phyloP scores from a whole-genome alignment of 2,113 vertebrate genomes.

The Promerops cafer region DNA sequence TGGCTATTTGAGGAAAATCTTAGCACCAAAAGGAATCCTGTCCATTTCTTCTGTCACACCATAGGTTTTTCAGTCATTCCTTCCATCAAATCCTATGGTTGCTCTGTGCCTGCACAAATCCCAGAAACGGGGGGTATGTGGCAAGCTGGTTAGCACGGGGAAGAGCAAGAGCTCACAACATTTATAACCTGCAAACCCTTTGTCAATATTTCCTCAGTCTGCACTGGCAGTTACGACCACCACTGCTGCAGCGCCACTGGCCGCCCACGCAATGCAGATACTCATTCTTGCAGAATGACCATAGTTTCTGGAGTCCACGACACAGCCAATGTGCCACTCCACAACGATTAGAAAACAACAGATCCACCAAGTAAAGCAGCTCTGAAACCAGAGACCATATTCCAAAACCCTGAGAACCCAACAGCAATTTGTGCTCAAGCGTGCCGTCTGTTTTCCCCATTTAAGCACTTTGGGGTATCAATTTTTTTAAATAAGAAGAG shows the following conservation, averaged over 20 bases:
- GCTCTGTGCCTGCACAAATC: not conserved
- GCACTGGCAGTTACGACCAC: not conserved
- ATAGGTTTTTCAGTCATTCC: not conserved
- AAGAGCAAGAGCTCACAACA: not conserved
- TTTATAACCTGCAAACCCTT: not conserved
- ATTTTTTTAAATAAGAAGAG: not conserved
- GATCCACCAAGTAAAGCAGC: not conserved
- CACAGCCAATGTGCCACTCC: not conserved
- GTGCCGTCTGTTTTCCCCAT: fast-evolving
- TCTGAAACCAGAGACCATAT: not conserved
- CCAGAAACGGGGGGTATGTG: not conserved
- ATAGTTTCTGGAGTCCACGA: not conserved
- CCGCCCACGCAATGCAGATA: not conserved
- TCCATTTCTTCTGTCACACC: not conserved
- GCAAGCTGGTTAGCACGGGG: not conserved
- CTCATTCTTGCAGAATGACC: not conserved
- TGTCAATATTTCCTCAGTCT: not conserved
- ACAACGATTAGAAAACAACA: not conserved
- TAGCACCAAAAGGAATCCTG: fast-evolving
- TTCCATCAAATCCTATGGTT: not conserved
- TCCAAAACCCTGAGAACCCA: not conserved
- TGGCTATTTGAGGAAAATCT: not conserved
- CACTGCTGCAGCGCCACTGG: not conserved
- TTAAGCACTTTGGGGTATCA: not conserved
- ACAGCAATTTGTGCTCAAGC: not conserved